Evolutionary conservation across 2,888 invertebrate genomes (phyloP).

Genomic region (Limnephilus lunatus): DNA sequence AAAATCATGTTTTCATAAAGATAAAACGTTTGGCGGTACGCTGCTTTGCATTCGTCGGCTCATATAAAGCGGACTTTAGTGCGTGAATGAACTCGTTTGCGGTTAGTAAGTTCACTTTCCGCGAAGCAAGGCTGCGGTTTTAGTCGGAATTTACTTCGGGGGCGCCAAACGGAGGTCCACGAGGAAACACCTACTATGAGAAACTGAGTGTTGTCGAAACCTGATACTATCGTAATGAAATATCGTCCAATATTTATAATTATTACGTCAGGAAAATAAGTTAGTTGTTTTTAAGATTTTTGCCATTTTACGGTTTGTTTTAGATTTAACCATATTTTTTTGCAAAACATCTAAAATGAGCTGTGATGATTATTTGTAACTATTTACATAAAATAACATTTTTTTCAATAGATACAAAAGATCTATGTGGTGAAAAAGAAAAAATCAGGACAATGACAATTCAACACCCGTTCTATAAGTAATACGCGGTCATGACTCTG

Average conservation of each 20-base stretch:
- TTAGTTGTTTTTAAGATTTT: too few relatives aligned
- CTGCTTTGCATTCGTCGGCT: neutral
- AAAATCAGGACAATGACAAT: too few relatives aligned
- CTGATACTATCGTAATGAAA: neutral
- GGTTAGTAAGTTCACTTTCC: conserved; percentile 37
- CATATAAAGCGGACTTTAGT: neutral
- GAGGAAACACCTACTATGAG: neutral
- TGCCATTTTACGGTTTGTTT: too few relatives aligned
- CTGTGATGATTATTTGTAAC: too few relatives aligned
- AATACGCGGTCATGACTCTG: too few relatives aligned
- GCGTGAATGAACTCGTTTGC: conserved; percentile 37
- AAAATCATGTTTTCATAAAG: neutral
- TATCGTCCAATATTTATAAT: neutral
- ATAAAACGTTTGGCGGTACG: neutral
- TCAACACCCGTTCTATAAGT: too few relatives aligned
- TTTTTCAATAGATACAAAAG: too few relatives aligned
- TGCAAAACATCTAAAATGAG: too few relatives aligned
- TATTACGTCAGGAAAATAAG: too few relatives aligned
- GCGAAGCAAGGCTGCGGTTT: conserved; percentile 30
- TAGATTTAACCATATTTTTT: too few relatives aligned
- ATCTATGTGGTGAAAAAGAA: too few relatives aligned
- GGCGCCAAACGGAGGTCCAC: neutral
- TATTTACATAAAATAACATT: too few relatives aligned
- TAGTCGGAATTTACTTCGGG: conserved; percentile 26
- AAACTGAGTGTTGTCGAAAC: neutral